Percentiles rank a stretch among this genome's conserved stretches.
These are phyloP conservation scores for Haplotaxodon microlepis DNA, from an alignment of 2,113 vertebrate genomes.

Conservation along the genomic window DNA sequence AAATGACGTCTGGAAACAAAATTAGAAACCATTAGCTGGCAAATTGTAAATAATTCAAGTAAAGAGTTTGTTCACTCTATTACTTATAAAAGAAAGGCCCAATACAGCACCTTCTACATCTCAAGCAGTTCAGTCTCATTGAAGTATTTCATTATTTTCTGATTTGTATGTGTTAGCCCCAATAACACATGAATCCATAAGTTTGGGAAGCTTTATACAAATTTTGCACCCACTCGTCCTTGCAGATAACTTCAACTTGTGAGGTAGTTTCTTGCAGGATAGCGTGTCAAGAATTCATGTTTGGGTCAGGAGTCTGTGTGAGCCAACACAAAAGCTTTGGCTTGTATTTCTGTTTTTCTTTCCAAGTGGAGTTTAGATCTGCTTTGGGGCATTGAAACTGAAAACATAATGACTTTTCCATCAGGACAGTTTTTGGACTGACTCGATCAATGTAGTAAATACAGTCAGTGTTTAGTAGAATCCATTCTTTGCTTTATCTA, in stretches of 20 bases:
- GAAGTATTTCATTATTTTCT: background rate
- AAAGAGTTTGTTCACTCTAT: background rate
- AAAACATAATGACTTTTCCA: background rate
- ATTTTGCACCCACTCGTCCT: background rate
- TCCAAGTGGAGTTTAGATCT: background rate
- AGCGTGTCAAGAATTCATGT: accelerated
- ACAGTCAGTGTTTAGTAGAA: background rate
- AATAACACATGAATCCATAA: background rate
- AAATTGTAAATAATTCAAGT: background rate
- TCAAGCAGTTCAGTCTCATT: background rate
- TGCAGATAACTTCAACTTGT: background rate
- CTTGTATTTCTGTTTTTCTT: background rate
- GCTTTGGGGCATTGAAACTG: background rate
- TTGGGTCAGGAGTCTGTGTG: background rate
- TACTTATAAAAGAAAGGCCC: background rate
- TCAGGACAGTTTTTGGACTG: background rate
- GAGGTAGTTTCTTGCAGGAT: background rate
- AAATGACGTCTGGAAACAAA: slow-evolving; percentile 66
- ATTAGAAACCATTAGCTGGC: background rate
- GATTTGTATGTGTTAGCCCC: background rate
- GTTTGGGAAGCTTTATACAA: background rate
- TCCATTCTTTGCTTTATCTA: background rate
- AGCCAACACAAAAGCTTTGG: background rate
- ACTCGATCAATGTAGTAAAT: background rate
- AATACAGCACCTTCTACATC: background rate